phyloP scores from a whole-genome alignment of 1,140 invertebrate genomes.

The Parasteatoda tepidariorum region DNA sequence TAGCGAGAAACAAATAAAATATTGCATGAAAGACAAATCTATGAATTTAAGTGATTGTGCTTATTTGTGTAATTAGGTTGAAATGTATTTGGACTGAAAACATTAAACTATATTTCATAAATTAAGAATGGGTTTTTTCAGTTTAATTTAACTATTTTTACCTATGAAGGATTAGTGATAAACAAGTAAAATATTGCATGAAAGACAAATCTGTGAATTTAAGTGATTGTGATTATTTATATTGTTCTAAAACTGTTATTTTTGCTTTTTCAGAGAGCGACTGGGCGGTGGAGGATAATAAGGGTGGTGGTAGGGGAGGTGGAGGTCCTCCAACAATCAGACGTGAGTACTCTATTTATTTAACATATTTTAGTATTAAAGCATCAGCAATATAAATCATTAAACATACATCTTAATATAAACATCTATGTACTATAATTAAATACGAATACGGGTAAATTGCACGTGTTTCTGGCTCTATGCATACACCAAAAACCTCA shows the following conservation, averaged over 20 bases:
- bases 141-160: background rate
- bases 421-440: background rate
- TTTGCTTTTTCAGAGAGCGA: conserved; percentile 46
- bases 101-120: no score
- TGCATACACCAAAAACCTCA: no score
- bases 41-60: background rate
- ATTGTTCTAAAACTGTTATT: background rate
- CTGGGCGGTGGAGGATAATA: conserved; percentile 49
- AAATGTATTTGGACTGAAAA: background rate
- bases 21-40: background rate
- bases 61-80: background rate
- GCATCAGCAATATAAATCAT: background rate
- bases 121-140: no score
- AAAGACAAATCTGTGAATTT: background rate
- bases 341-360: conserved; percentile 32
- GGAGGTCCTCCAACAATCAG: conserved; percentile 44
- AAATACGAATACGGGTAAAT: background rate
- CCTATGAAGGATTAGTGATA: background rate
- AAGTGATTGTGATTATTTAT: background rate
- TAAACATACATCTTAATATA: no score
- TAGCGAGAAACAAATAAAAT: background rate
- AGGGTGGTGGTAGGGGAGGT: conserved; percentile 18
- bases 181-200: background rate
- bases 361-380: background rate
- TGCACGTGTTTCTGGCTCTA: no score